Percentiles rank a stretch among this genome's conserved stretches.
Conservation (phyloP, 2,888 invertebrate species). For the Drosophila borborema region DNA sequence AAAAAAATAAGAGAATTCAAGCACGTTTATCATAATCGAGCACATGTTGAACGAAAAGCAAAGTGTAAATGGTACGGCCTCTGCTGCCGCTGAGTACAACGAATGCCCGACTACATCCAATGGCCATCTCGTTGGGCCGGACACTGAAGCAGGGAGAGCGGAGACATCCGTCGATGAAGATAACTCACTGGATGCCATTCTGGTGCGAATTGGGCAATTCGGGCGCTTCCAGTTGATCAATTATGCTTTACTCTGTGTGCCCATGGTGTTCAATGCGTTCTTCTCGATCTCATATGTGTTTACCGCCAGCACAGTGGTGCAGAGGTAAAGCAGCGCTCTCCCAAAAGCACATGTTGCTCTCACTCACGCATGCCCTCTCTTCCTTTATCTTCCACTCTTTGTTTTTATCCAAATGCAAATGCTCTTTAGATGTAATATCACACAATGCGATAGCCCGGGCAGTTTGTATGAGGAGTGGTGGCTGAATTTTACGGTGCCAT, state of each 20-base stretch:
- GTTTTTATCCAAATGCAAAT: constrained; percentile 2
- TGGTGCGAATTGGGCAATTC: constrained; percentile 87
- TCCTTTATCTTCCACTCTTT: not conserved
- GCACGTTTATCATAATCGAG: constrained; percentile 1
- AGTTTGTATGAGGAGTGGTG: constrained; percentile 85
- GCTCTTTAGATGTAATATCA: constrained; percentile 81
- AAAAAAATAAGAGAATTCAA: not conserved
- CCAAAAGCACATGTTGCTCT: not conserved
- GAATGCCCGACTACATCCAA: constrained; percentile 29
- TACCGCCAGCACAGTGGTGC: constrained; percentile 89
- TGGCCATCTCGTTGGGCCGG: constrained; percentile 39
- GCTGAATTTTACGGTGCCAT: constrained; percentile 85
- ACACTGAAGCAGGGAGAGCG: constrained; percentile 9
- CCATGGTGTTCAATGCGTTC: constrained; percentile 88
- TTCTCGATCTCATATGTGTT: constrained; percentile 90
- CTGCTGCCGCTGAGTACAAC: constrained; percentile 10
- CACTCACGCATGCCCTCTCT: not conserved
- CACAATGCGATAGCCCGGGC: constrained; percentile 82
- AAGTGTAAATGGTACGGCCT: constrained; percentile 15
- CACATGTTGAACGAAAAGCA: constrained; percentile 33
- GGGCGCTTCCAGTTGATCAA: constrained; percentile 88
- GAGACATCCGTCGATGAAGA: constrained; percentile 54
- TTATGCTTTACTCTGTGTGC: constrained; percentile 87
- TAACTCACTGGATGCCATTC: constrained; percentile 74
- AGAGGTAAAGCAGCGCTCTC: constrained; percentile 87